phyloP scores from a whole-genome alignment of 2,113 vertebrate genomes.

The Camelus dromedarius region DNA sequence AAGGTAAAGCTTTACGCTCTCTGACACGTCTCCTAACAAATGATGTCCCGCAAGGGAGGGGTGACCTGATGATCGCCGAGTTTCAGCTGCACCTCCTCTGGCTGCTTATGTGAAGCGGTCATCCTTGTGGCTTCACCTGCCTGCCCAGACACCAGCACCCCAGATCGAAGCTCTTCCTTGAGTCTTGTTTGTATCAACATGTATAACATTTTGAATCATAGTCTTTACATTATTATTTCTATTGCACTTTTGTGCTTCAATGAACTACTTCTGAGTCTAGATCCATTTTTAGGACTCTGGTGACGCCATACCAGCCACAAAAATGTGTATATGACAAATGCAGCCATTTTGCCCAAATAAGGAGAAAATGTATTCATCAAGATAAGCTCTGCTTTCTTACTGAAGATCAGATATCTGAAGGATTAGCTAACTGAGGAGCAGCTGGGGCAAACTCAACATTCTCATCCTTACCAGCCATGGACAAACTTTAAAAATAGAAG shows the following conservation, averaged over 20 bases:
- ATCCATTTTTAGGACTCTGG: background rate
- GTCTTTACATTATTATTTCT: background rate
- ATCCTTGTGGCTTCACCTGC: background rate
- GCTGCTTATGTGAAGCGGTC: background rate
- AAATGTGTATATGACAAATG: background rate
- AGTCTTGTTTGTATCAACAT: background rate
- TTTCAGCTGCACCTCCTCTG: background rate
- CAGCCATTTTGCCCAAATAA: background rate
- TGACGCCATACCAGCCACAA: background rate
- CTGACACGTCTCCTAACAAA: background rate
- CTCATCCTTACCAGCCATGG: background rate
- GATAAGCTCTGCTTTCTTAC: background rate
- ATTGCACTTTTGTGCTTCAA: background rate
- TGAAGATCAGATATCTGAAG: background rate
- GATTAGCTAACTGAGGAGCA: background rate
- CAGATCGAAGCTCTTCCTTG: accelerated
- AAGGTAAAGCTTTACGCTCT: background rate
- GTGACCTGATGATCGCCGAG: accelerated
- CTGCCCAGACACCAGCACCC: background rate
- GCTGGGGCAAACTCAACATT: background rate
- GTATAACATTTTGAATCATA: background rate
- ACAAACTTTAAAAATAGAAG: background rate
- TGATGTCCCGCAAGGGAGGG: too few species aligned
- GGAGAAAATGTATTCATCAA: background rate
- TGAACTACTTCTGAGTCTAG: background rate